phyloP scores from a whole-genome alignment of 2,113 vertebrate species.

The Hiodon tergisus region DNA sequence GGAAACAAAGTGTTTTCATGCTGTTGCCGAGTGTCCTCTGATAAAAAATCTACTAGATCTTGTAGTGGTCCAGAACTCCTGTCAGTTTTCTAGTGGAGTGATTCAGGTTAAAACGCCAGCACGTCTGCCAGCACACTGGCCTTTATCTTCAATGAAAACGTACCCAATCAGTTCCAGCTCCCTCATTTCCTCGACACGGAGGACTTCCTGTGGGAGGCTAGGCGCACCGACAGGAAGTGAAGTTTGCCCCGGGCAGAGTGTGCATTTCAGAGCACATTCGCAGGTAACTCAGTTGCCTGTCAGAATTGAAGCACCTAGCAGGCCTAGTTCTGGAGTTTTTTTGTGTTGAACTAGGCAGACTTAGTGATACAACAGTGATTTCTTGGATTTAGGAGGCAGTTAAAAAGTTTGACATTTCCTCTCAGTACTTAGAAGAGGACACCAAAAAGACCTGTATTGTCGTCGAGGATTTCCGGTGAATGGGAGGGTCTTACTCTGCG shows the following conservation, averaged over 20 bases:
- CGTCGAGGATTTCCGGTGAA: constrained; percentile 4
- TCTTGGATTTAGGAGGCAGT: neutral
- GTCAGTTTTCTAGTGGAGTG: neutral
- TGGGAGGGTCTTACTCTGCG: neutral
- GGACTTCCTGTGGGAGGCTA: neutral
- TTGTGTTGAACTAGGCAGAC: no score
- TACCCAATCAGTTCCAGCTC: neutral
- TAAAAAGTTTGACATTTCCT: neutral
- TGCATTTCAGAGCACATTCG: no score
- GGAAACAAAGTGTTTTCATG: no score
- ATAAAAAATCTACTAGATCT: no score
- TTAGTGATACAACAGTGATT: neutral
- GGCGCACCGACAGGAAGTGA: neutral
- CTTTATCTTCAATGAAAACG: neutral
- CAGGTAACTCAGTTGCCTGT: no score
- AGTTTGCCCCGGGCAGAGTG: no score
- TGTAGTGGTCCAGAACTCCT: neutral
- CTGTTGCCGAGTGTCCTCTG: no score
- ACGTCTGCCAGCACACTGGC: neutral
- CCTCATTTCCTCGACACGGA: neutral
- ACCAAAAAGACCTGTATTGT: constrained; percentile 6
- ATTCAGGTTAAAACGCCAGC: neutral
- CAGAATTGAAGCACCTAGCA: no score
- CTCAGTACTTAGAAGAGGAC: neutral
- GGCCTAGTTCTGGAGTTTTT: no score